A percentile compares a stretch with the other conserved stretches of the same genome.
phyloP scores from a whole-genome alignment of 2,888 invertebrate genomes.

The Hirtodrosophila alboralis region DNA sequence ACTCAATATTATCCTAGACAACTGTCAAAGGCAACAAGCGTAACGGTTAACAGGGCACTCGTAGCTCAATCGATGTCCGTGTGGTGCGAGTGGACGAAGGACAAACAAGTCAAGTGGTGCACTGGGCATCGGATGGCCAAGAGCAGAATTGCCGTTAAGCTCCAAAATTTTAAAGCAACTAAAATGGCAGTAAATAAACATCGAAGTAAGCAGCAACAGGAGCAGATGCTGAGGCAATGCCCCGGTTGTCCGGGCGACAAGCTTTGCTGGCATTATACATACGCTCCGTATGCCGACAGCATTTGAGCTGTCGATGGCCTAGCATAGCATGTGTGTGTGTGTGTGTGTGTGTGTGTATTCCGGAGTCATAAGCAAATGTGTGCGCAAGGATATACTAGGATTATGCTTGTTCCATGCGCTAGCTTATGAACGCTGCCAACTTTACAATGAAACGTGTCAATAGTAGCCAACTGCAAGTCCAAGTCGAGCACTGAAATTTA shows the following conservation, averaged over 20 bases:
- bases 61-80: slow-evolving; percentile 9
- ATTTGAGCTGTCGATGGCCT: slow-evolving; percentile 53
- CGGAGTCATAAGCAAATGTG: slow-evolving; percentile 74
- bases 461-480: slow-evolving; percentile 48
- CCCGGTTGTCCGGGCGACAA: slow-evolving; percentile 7
- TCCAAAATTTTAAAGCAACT: slow-evolving; percentile 78
- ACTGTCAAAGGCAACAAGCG: slow-evolving; percentile 63
- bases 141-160: slow-evolving; percentile 74
- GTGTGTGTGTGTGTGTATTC: slow-evolving; percentile 29
- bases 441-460: slow-evolving; percentile 76
- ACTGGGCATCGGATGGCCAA: slow-evolving; percentile 39
- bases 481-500: slow-evolving; percentile 60
- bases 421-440: slow-evolving; percentile 68
- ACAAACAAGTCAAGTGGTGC: slow-evolving; percentile 61
- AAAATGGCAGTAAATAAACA: slow-evolving; percentile 70
- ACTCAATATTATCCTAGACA: slow-evolving; percentile 48
- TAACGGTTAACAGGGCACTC: slow-evolving; percentile 38
- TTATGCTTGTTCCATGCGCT: slow-evolving; percentile 71
- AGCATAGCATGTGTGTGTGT: slow-evolving; percentile 2
- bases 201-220: slow-evolving; percentile 15
- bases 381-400: slow-evolving; percentile 67
- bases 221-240: slow-evolving; percentile 1
- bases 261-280: slow-evolving; percentile 48
- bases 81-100: slow-evolving; percentile 29
- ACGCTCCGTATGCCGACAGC: slow-evolving; percentile 56